Conservation (phyloP, 2,797 vertebrate genomes). For the Lagothrix lagotricha region DNA sequence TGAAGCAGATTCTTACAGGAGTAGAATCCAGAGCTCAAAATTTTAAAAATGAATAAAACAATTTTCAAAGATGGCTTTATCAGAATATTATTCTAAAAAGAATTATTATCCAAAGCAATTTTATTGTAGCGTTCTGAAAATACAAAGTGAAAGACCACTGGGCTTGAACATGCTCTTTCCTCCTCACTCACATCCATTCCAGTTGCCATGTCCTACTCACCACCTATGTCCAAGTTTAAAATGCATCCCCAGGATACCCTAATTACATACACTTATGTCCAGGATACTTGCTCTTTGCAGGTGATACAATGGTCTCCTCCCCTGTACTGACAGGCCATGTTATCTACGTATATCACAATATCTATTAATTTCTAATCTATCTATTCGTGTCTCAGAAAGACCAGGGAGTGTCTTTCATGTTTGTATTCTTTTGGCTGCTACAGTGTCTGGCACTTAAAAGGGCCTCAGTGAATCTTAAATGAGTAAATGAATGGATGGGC, state of each 20-base stretch:
- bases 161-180: neutral
- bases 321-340: fast-evolving
- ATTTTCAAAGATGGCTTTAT: neutral
- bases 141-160: neutral
- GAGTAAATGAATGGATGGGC: neutral
- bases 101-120: neutral
- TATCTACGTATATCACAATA: neutral
- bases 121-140: neutral
- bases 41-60: neutral
- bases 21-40: neutral
- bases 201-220: neutral
- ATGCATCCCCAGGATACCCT: neutral
- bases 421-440: neutral
- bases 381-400: neutral
- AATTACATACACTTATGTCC: neutral
- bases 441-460: neutral
- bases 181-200: neutral
- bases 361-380: neutral
- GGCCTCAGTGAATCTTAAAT: neutral
- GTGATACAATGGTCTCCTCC: fast-evolving
- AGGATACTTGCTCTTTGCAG: neutral
- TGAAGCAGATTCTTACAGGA: neutral
- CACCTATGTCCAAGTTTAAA: neutral
- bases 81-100: neutral
- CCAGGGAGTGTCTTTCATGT: neutral